These are phyloP conservation scores for Propithecus deckenii DNA, from an alignment of 2,797 vertebrate genomes.

Conservation along the genomic window DNA sequence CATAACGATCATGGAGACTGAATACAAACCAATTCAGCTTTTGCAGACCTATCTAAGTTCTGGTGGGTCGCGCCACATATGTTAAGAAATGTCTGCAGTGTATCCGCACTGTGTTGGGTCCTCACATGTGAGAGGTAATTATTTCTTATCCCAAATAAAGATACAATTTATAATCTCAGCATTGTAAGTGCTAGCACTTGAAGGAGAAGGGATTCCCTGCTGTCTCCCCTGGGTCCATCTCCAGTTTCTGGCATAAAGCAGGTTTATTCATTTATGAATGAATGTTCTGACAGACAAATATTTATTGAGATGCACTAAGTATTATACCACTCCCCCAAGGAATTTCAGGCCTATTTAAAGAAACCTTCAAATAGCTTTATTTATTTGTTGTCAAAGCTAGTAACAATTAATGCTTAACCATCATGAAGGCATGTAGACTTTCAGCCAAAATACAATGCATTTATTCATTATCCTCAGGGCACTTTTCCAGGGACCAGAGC, in stretches of 20 bases:
- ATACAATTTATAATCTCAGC: background rate
- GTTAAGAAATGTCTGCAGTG: background rate
- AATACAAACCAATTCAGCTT: background rate
- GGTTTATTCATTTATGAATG: background rate
- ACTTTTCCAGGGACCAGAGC: background rate
- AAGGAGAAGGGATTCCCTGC: background rate
- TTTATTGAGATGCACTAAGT: background rate
- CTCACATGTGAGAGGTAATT: background rate
- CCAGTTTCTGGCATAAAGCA: background rate
- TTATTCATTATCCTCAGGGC: background rate
- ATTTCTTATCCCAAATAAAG: background rate
- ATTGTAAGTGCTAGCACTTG: background rate
- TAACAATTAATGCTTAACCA: background rate
- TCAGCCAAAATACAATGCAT: background rate
- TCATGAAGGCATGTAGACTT: background rate
- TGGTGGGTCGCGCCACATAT: background rate
- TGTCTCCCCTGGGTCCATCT: background rate
- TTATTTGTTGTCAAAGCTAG: constrained; percentile 14
- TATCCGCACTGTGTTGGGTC: background rate
- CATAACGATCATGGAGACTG: background rate
- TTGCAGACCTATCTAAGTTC: background rate
- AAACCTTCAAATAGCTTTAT: background rate
- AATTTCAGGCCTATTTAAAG: background rate
- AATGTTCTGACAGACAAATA: background rate
- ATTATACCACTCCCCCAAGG: background rate